Percentiles rank a stretch among this genome's conserved stretches.
Evolutionary conservation across 1,140 invertebrate species (phyloP).

Genomic region (Polyergus mexicanus): DNA sequence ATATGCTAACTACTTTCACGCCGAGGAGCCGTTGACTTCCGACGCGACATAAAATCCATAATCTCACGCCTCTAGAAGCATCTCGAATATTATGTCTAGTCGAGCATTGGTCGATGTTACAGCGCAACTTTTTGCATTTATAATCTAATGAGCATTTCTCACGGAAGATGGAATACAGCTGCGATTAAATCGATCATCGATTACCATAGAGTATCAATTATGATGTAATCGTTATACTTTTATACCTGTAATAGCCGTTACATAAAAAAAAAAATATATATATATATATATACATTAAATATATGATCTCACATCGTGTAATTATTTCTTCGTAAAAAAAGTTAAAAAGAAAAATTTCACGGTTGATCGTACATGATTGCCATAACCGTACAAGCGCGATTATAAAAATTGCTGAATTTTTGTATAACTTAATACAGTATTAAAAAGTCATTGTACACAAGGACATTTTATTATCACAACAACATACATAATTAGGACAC

Average conservation of each 20-base stretch:
- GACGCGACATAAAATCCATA: conserved; percentile 28
- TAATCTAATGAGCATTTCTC: not conserved
- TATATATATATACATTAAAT: conserved; percentile 15
- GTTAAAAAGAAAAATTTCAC: conserved; percentile 35
- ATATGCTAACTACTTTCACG: conserved; percentile 65
- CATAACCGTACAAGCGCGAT: conserved; percentile 8
- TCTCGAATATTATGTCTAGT: not conserved
- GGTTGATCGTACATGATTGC: not conserved
- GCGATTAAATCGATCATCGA: conserved; percentile 29
- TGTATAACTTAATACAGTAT: not conserved
- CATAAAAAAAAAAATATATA: not conserved
- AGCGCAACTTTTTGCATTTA: not conserved
- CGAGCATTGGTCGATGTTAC: not conserved
- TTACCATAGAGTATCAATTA: conserved; percentile 37
- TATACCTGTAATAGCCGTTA: conserved; percentile 4
- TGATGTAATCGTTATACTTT: conserved; percentile 37
- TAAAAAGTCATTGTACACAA: conserved; percentile 8
- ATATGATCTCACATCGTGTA: conserved; percentile 1
- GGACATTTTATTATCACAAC: conserved; percentile 43
- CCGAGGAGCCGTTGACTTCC: conserved; percentile 18
- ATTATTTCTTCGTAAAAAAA: conserved; percentile 9
- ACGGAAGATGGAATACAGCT: not conserved
- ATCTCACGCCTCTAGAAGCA: conserved; percentile 20
- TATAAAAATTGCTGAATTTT: conserved; percentile 22
- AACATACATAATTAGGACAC: conserved; percentile 9